phyloP scores from a whole-genome alignment of 2,888 invertebrate species.

The Crossocerus cetratus region DNA sequence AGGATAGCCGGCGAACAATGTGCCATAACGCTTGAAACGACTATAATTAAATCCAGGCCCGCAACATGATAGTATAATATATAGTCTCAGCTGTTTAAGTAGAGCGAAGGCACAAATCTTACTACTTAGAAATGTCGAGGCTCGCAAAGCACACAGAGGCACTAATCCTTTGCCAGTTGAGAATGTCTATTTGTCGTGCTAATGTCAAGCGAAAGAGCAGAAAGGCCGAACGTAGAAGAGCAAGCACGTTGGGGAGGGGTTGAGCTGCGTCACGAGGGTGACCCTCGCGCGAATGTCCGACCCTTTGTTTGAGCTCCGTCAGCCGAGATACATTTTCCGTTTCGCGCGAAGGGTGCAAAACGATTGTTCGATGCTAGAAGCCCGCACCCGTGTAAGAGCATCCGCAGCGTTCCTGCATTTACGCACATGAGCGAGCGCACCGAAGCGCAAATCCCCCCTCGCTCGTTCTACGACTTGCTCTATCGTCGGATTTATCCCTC shows the following conservation, averaged over 20 bases:
- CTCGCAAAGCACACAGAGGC: constrained; percentile 30
- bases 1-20: too few relatives aligned
- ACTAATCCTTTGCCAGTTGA: constrained; percentile 62
- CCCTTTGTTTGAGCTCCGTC: constrained; percentile 73
- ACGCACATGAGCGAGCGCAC: constrained; percentile 43
- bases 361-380: constrained; percentile 64
- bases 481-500: constrained; percentile 37
- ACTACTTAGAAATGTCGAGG: constrained; percentile 20
- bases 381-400: constrained; percentile 42
- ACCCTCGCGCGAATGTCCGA: constrained; percentile 58
- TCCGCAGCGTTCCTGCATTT: constrained; percentile 51
- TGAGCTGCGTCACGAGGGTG: constrained; percentile 37
- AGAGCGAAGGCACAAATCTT: constrained; percentile 35
- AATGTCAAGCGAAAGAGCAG: constrained; percentile 57
- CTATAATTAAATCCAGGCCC: too few relatives aligned
- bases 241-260: constrained; percentile 7
- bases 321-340: constrained; percentile 72
- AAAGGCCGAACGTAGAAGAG: constrained; percentile 19
- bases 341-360: constrained; percentile 68
- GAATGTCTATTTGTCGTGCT: constrained; percentile 63
- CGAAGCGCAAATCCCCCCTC: constrained; percentile 10
- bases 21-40: too few relatives aligned
- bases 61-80: too few relatives aligned
- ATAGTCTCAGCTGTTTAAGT: constrained; percentile 9
- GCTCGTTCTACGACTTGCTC: constrained; percentile 32